A percentile compares a stretch with the other conserved stretches of the same genome.
Conservation (phyloP, 2,888 invertebrate genomes). For the Prionchulus punctatus region DNA sequence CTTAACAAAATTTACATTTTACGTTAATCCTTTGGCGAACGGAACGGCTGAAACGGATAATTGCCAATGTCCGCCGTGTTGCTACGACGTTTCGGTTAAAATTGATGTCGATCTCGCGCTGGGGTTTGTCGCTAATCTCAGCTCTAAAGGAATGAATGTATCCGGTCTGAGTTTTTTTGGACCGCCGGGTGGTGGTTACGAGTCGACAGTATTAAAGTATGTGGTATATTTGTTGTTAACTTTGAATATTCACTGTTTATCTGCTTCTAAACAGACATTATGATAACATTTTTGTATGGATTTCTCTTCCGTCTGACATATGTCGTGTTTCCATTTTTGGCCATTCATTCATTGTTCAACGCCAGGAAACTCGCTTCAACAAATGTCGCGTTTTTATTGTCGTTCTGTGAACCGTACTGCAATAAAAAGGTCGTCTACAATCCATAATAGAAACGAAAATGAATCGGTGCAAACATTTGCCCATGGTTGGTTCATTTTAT, state of each 20-base stretch:
- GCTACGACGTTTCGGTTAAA: slow-evolving; percentile 13
- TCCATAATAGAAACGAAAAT: too few relatives aligned
- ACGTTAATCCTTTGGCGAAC: slow-evolving; percentile 11
- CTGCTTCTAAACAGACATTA: too few relatives aligned
- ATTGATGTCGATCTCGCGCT: slow-evolving; percentile 8
- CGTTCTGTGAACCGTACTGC: too few relatives aligned
- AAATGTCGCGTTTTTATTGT: too few relatives aligned
- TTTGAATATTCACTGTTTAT: background rate
- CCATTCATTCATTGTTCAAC: too few relatives aligned
- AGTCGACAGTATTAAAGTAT: slow-evolving; percentile 9
- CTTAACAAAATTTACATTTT: slow-evolving; percentile 11
- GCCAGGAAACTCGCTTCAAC: too few relatives aligned
- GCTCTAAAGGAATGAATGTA: slow-evolving; percentile 9
- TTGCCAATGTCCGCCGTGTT: slow-evolving; percentile 14
- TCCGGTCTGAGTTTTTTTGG: slow-evolving; percentile 14
- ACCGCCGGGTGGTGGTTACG: slow-evolving; percentile 10
- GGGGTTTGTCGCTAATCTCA: slow-evolving; percentile 7
- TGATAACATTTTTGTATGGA: too few relatives aligned
- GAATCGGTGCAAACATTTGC: too few relatives aligned
- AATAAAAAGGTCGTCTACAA: too few relatives aligned
- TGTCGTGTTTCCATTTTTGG: too few relatives aligned
- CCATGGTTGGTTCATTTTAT: too few relatives aligned
- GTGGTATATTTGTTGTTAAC: background rate
- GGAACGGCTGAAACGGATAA: slow-evolving; percentile 15
- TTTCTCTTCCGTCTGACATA: too few relatives aligned